Evolutionary conservation across 2,797 vertebrate species (phyloP).

Genomic region (Lithobates sylvaticus): DNA sequence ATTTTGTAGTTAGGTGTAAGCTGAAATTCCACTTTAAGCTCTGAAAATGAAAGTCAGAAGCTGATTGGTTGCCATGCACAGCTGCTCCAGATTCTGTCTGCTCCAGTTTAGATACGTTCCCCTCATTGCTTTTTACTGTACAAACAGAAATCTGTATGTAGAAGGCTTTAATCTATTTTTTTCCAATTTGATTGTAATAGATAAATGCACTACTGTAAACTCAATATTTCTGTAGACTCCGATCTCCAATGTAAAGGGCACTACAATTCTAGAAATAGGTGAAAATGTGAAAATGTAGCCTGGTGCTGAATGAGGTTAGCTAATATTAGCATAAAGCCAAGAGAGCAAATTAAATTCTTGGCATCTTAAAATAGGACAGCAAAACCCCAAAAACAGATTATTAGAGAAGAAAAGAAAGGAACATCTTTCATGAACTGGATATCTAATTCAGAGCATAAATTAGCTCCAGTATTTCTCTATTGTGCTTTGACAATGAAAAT

Average conservation of each 20-base stretch:
- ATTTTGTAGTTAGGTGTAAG: too few species aligned
- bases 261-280: conserved; percentile 26
- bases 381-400: not conserved
- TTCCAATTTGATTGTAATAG: not conserved
- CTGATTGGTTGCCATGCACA: too few species aligned
- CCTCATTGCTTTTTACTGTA: too few species aligned
- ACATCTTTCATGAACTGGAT: not conserved
- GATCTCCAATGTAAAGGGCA: not conserved
- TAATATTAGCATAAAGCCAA: conserved; percentile 47
- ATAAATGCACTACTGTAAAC: not conserved
- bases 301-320: conserved; percentile 42
- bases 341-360: conserved; percentile 28
- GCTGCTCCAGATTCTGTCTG: too few species aligned
- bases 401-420: conserved; percentile 10
- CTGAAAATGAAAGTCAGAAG: too few species aligned
- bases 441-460: conserved; percentile 3
- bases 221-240: not conserved
- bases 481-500: not conserved
- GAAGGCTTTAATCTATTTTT: not conserved
- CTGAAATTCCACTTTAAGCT: too few species aligned
- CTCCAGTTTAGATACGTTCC: too few species aligned
- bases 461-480: not conserved
- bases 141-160: not conserved
- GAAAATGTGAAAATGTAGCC: conserved; percentile 34
- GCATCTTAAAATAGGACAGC: conserved; percentile 32